phyloP scores from a whole-genome alignment of 2,888 invertebrate species.

The Sericinus montela region DNA sequence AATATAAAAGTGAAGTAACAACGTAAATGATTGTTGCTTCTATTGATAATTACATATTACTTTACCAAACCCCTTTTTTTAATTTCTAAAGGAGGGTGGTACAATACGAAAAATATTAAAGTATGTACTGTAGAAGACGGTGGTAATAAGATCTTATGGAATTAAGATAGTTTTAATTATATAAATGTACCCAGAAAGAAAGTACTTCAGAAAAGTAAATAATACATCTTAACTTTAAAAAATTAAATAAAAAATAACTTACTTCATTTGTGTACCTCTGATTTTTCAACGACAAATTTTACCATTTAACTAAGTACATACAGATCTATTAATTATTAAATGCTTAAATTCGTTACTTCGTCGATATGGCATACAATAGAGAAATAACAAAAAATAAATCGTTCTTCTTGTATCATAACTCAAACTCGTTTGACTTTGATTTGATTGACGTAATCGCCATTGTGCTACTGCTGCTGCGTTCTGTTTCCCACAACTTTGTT shows the following conservation, averaged over 20 bases:
- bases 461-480: slow-evolving; percentile 12
- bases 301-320: slow-evolving; percentile 8
- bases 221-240: too few species aligned
- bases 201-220: too few species aligned
- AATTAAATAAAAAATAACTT: slow-evolving; percentile 14
- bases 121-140: too few species aligned
- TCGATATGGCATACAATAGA: slow-evolving; percentile 3
- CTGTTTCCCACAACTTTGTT: slow-evolving; percentile 15
- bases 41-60: too few species aligned
- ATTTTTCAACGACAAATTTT: not conserved
- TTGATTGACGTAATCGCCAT: slow-evolving; percentile 18
- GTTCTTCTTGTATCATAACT: too few species aligned
- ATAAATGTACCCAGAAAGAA: too few species aligned
- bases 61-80: too few species aligned
- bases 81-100: not conserved
- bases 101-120: not conserved
- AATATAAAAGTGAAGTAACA: too few species aligned
- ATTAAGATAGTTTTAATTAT: too few species aligned
- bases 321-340: not conserved
- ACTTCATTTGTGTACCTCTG: slow-evolving; percentile 27
- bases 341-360: not conserved
- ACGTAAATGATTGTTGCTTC: too few species aligned
- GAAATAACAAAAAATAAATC: not conserved
- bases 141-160: too few species aligned
- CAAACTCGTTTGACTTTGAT: slow-evolving; percentile 2